Conservation (phyloP, 2,797 vertebrate genomes). For the Perdix hodgsoniae region DNA sequence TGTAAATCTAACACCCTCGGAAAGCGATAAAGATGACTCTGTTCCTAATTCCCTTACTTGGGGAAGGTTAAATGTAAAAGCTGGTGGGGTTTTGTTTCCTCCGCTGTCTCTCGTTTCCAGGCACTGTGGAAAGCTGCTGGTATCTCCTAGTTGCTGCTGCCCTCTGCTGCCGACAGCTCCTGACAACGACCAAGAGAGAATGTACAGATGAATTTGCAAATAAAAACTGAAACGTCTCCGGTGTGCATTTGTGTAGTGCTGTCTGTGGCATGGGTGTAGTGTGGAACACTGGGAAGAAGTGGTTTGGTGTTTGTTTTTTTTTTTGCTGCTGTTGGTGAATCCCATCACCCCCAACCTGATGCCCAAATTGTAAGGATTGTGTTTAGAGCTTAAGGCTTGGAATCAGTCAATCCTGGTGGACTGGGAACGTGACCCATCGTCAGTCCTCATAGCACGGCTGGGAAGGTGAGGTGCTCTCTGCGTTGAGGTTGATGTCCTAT, state of each 20-base stretch:
- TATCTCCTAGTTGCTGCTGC: slow-evolving; percentile 46
- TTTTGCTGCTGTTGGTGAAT: fast-evolving
- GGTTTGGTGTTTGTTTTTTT: too few species aligned
- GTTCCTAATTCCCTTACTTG: background rate
- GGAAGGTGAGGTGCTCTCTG: background rate
- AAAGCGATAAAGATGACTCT: slow-evolving; percentile 49
- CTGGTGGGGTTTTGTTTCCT: slow-evolving; percentile 48
- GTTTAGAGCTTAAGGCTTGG: background rate
- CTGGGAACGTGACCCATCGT: too few species aligned
- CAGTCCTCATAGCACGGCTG: background rate
- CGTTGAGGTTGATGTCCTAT: background rate
- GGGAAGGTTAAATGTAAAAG: slow-evolving; percentile 10
- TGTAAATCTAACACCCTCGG: slow-evolving; percentile 29
- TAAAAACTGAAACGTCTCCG: slow-evolving; percentile 58
- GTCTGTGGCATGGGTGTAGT: background rate
- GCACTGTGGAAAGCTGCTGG: background rate
- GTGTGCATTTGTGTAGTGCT: background rate
- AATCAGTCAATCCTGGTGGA: background rate
- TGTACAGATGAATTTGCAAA: slow-evolving; percentile 57
- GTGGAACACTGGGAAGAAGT: fast-evolving
- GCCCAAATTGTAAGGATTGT: fast-evolving
- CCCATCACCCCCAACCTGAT: fast-evolving
- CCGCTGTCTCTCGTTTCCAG: slow-evolving; percentile 29
- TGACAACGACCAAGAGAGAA: background rate
- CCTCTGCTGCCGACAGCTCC: slow-evolving; percentile 49